Evolutionary conservation across 1,140 invertebrate species (phyloP), one percentile per base, ranked within the genome.

Genomic region (Trachymyrmex septentrionalis): DNA sequence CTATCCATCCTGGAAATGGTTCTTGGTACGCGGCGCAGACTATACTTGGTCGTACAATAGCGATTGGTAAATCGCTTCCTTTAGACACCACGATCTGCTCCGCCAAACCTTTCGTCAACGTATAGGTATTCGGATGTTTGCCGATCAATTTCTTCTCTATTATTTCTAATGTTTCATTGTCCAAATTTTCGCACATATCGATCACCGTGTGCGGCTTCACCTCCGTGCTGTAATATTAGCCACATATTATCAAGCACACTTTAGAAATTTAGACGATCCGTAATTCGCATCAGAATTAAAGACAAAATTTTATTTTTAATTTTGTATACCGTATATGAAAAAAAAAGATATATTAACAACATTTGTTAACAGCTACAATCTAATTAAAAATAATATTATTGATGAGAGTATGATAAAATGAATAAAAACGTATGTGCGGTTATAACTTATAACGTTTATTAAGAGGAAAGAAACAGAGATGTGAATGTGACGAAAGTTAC

Each of bases 31-130:
- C 97, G 0, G 97, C 97, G 4, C 97, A 97, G 2, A 98, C 97
- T 86, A 99, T 99, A 1, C 98, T 99, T 0, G 99, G 99, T 88
- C 99, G 95, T 0, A 99, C 97, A 86, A 99, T 98, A 19, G 98
- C 97, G 5, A 98, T 96, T 0, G 99, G 99, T 67, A 99, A 92
- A 14, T 96, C 93, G 1, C 93, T 89, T 2, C 96, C 95, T 92
- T 97, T 96, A 85, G 97, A 95, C 72, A 96, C 93, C 66, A 98
- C 93, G 75, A 98, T 96, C 71, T 97, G 96, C 92, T 99, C 98
- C 0, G 98, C 98, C 76, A 99, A 95, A 0, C 97, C 97, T 95
- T 99, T 99, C 0, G 98, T 98, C 63, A 98, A 96, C 0, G 98
- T 99, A 93, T 99, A 99, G 0, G 98, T 98, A 90, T 99, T 99